A percentile compares a stretch with the other conserved stretches of the same genome.
phyloP scores from a whole-genome alignment of 2,888 invertebrate species.

The Emmelina monodactyla region DNA sequence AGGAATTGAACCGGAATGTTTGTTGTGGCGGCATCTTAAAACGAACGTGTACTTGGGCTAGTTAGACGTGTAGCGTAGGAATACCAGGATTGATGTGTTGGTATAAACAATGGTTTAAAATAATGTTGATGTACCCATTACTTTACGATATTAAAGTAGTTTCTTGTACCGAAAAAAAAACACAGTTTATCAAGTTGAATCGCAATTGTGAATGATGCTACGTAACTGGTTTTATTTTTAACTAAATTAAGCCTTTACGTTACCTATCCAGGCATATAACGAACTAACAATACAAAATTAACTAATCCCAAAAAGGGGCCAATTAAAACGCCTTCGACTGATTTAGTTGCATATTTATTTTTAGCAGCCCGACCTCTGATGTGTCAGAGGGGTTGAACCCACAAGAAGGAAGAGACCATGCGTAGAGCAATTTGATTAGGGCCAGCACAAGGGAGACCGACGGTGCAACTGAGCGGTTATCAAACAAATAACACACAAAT shows the following conservation, averaged over 20 bases:
- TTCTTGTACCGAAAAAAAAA: too few relatives aligned
- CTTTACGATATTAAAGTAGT: too few relatives aligned
- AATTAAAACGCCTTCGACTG: constrained; percentile 55
- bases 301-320: constrained; percentile 48
- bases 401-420: constrained; percentile 54
- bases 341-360: constrained; percentile 58
- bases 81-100: too few relatives aligned
- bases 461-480: constrained; percentile 37
- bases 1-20: too few relatives aligned
- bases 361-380: constrained; percentile 39
- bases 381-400: constrained; percentile 48
- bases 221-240: background rate
- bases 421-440: constrained; percentile 63
- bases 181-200: too few relatives aligned
- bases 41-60: too few relatives aligned
- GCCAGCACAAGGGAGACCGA: constrained; percentile 55
- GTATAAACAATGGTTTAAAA: too few relatives aligned
- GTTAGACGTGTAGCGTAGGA: too few relatives aligned
- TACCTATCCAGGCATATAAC: background rate
- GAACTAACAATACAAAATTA: constrained; percentile 43
- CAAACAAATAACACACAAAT: constrained; percentile 16
- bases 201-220: background rate
- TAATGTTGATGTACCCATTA: too few relatives aligned
- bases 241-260: background rate
- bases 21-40: too few relatives aligned